Base-by-base conservation (phyloP, 2,888 invertebrate genomes). In the Agriopis aurantiaria region DNA sequence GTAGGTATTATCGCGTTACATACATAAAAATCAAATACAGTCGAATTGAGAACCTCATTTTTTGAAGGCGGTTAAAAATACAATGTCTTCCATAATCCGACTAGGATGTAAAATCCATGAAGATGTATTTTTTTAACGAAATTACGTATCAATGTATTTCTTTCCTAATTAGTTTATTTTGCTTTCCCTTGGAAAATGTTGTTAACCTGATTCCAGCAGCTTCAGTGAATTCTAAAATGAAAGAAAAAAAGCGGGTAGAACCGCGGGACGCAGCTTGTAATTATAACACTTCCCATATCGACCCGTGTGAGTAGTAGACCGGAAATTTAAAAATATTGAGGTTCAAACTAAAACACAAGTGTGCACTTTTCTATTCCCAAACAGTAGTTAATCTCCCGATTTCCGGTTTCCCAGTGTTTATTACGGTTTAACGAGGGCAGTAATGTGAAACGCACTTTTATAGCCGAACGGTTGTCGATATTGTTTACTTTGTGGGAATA, bases 401-500 rank as follows among this genome's bases (percentile, higher is more conserved):
- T 67, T 67, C 71, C 71, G 71, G 51, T 67, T 60, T 60, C 52
- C 11, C 55, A 51, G 49, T 63, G 63, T 71, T 70, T 71, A 71
- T 67, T 64, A 59, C 60, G 45, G 23, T 67, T 63, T 71, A 67
- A 71, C 71, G 71, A 71, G 63, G 51, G 59, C 52, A 52, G 61
- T 70, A 66, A 70, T 65, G 69, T 61, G 53, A 48, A 69, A 60
- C 69, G 59, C 71, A 67, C 63, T 67, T 71, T 71, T 71, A 71
- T 63, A 67, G 60, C 64, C 63, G 48, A 56, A 65, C 51, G 45
- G 55, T 14, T 63, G 66, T 71, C 71, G 63, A 71, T 67, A 63
- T 49, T 70, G 71, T 71, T 71, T 71, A 71, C 71, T 49, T 45
- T 46, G 55, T 9, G 57, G 45, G 23, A 41, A 64, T 64, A 63